Percentiles rank a stretch among this genome's conserved stretches.
phyloP scores from a whole-genome alignment of 2,797 vertebrate genomes.

The Tapera naevia region DNA sequence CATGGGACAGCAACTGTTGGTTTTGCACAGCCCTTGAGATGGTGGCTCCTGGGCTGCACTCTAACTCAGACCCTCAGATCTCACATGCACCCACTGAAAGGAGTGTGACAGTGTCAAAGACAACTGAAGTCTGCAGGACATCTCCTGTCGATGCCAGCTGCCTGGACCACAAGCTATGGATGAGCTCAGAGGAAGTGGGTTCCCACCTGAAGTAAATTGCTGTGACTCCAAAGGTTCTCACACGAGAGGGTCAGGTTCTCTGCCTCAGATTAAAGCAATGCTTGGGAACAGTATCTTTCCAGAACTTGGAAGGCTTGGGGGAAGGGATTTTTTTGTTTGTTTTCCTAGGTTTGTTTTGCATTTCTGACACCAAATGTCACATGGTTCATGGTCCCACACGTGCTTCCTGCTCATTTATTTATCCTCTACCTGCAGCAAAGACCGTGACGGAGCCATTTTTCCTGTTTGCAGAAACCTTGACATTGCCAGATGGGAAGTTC shows the following conservation, averaged over 20 bases:
- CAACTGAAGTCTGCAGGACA: not conserved
- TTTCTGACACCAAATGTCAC: not conserved
- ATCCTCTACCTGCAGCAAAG: not conserved
- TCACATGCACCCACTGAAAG: not conserved
- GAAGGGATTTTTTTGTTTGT: not conserved
- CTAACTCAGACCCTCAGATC: not conserved
- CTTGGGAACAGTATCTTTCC: not conserved
- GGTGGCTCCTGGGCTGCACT: not conserved
- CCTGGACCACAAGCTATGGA: not conserved
- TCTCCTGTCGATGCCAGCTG: accelerated
- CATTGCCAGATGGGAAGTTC: not conserved
- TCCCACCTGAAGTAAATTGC: not conserved
- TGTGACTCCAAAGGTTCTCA: not conserved
- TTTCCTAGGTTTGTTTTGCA: too few relatives aligned
- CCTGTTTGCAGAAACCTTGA: not conserved
- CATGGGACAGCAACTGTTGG: not conserved
- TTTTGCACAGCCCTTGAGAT: not conserved
- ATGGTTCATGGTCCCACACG: not conserved
- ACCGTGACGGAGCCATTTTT: not conserved
- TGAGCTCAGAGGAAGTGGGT: not conserved
- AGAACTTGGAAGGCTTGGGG: not conserved
- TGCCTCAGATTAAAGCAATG: not conserved
- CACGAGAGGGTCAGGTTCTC: not conserved
- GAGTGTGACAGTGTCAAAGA: not conserved
- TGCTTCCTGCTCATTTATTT: not conserved